These are phyloP conservation scores for Xylota segnis DNA, from an alignment of 2,888 invertebrate species.

Conservation along the genomic window DNA sequence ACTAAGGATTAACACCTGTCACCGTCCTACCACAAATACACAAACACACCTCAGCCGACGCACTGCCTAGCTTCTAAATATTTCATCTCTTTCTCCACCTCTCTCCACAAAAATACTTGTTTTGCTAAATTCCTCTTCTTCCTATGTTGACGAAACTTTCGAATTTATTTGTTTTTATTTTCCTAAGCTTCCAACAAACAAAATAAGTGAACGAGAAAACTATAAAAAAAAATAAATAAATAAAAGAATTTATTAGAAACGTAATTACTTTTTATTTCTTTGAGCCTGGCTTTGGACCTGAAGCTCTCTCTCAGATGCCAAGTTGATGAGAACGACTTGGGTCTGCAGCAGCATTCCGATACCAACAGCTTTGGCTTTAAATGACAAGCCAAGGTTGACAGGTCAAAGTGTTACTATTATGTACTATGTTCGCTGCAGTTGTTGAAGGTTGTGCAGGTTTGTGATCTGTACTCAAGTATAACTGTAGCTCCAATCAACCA, in stretches of 20 bases:
- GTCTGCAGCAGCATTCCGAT: constrained; percentile 16
- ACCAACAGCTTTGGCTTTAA: constrained; percentile 12
- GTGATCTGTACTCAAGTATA: too few species aligned
- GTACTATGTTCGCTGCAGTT: too few species aligned
- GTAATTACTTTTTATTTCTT: not conserved
- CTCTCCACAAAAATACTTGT: constrained; percentile 24
- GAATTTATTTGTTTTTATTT: constrained; percentile 17
- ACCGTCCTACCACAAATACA: constrained; percentile 4
- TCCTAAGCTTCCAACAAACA: constrained; percentile 55
- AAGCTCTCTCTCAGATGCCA: not conserved
- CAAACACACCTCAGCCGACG: constrained; percentile 53
- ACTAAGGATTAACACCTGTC: constrained; percentile 78
- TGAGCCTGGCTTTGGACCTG: too few species aligned
- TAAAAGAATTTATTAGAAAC: constrained; percentile 35
- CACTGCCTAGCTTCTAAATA: constrained; percentile 68
- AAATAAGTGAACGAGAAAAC: constrained; percentile 43
- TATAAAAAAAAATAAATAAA: constrained; percentile 31
- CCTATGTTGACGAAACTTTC: constrained; percentile 43
- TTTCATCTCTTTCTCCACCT: constrained; percentile 41
- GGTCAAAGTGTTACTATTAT: constrained; percentile 41
- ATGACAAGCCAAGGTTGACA: constrained; percentile 45
- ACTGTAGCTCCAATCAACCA: too few species aligned
- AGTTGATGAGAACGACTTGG: not conserved
- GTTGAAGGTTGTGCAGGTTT: not conserved
- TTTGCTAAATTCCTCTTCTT: constrained; percentile 28